These are phyloP conservation scores for Hydrozoanthus tunicans DNA, from an alignment of 64 coral and sea anemone species.

Conservation along the genomic window DNA sequence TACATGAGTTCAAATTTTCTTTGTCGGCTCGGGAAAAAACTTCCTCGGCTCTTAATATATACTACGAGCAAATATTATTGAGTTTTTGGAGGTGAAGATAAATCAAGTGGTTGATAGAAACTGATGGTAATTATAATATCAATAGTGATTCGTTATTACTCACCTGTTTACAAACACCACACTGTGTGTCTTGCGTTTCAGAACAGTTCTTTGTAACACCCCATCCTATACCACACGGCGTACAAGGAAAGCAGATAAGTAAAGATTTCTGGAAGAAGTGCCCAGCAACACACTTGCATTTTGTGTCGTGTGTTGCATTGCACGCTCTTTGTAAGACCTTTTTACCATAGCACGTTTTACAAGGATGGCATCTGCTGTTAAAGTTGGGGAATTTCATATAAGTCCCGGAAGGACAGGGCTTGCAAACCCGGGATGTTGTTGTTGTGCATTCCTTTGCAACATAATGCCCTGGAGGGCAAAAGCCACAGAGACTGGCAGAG, in stretches of 20 bases:
- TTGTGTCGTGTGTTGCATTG: neutral
- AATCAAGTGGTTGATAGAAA: neutral
- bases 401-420: neutral
- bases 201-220: neutral
- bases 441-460: neutral
- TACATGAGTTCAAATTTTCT: too few species aligned
- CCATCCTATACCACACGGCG: neutral
- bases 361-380: neutral
- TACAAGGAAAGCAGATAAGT: neutral
- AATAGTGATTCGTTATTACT: neutral
- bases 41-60: too few species aligned
- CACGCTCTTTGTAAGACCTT: neutral
- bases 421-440: neutral
- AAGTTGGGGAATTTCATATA: neutral
- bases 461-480: conserved; percentile 20
- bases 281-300: neutral
- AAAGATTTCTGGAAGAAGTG: neutral
- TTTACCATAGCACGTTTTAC: neutral
- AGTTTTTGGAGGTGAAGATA: neutral
- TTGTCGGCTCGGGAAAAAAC: too few species aligned
- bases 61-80: too few species aligned
- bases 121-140: too few species aligned
- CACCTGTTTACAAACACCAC: neutral
- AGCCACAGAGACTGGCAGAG: conserved; percentile 30
- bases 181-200: neutral